Evolutionary conservation across 2,888 invertebrate genomes (phyloP), one percentile per base, ranked within the genome.

Genomic region (Zaprionus bogoriensis): DNA sequence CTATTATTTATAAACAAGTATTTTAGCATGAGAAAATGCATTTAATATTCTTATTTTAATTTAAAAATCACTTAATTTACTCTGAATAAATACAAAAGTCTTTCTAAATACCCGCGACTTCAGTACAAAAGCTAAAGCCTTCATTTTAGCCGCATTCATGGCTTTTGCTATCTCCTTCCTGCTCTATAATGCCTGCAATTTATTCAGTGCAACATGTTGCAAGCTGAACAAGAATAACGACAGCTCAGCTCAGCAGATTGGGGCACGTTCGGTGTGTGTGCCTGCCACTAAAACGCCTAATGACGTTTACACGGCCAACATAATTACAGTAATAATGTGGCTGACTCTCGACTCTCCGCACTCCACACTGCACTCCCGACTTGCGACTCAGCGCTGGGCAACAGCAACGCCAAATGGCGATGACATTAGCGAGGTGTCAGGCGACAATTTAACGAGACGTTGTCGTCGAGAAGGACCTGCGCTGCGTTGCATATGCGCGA

Each of bases 281-380:
- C 36, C 60, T 53, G 58, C 58, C 68, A 74, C 73, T 65, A 75
- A 79, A 86, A 79, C 80, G 80, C 80, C 80, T 86, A 80, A 80
- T 86, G 80, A 86, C 80, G 83, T 80, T 80, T 79, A 86, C 80
- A 86, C 77, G 86, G 83, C 77, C 86, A 83, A 80, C 80, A 83
- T 80, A 80, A 80, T 80, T 80, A 80, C 86, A 67, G 86, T 86
- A 80, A 80, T 80, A 80, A 80, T 86, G 80, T 68, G 86, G 74
- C 86, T 58, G 75, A 66, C 71, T 74, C 66, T 61, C 38, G 48
- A 48, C 42, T 48, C 22, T 30, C 12, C 12, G 5, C 12, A 32
- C 30, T 32, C 9, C n/a, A n/a, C n/a, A n/a, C n/a, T n/a, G n/a
- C n/a, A 10, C 27, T 27, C 27, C 10, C 27, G 9, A 10, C 27